Evolutionary conservation across 2,797 vertebrate genomes (phyloP).

Genomic region (Gallinago solitaria): DNA sequence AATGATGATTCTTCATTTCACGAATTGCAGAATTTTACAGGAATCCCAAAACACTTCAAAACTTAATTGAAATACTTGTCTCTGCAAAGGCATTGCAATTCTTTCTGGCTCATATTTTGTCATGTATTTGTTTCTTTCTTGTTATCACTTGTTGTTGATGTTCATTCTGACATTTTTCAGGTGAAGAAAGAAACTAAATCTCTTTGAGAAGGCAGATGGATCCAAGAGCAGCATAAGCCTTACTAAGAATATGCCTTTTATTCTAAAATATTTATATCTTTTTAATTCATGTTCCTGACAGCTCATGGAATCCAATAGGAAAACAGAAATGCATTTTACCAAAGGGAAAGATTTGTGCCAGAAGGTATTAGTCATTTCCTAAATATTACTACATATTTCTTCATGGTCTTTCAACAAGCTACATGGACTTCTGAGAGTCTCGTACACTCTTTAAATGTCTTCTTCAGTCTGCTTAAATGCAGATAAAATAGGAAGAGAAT

Average conservation of each 20-base stretch:
- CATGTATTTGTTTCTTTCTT: constrained; percentile 39
- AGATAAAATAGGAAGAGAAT: background rate
- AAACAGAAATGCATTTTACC: constrained; percentile 1
- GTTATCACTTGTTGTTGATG: constrained; percentile 17
- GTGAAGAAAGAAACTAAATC: constrained; percentile 43
- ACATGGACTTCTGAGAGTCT: background rate
- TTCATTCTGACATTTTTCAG: constrained; percentile 42
- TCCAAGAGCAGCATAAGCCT: background rate
- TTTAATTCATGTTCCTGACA: background rate
- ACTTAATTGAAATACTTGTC: constrained; percentile 52
- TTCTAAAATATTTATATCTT: constrained; percentile 27
- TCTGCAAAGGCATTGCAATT: constrained; percentile 21
- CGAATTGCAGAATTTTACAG: constrained; percentile 58
- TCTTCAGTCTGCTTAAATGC: background rate
- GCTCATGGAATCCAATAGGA: background rate
- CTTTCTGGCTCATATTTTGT: constrained; percentile 47
- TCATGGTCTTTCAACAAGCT: background rate
- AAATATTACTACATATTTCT: background rate
- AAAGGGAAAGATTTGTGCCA: background rate
- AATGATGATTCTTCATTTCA: constrained; percentile 61
- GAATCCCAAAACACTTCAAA: constrained; percentile 54
- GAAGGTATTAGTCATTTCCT: background rate
- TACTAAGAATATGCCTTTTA: constrained; percentile 13
- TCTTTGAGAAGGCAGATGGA: constrained; percentile 43
- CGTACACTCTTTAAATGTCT: background rate